Percentiles rank a stretch among this genome's conserved stretches.
Evolutionary conservation across 2,888 invertebrate species (phyloP).

Genomic region (Scrobipalpa costella): DNA sequence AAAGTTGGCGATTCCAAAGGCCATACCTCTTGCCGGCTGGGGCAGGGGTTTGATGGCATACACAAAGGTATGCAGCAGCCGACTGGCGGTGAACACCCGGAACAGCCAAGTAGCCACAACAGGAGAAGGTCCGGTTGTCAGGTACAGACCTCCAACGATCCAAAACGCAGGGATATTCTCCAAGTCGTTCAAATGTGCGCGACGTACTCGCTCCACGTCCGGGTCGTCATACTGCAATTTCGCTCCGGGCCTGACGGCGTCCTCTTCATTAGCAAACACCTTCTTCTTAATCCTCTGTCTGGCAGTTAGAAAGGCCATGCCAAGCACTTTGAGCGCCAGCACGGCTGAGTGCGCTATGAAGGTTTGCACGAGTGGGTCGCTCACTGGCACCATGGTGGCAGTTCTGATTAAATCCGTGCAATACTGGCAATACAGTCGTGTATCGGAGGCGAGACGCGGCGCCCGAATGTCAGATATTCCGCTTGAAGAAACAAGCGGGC

Average conservation of each 20-base stretch:
- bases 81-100: slow-evolving; percentile 76
- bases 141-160: slow-evolving; percentile 81
- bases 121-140: slow-evolving; percentile 78
- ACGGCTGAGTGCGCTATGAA: slow-evolving; percentile 35
- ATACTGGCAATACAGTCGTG: not conserved
- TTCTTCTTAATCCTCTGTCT: slow-evolving; percentile 30
- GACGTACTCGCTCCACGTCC: slow-evolving; percentile 59
- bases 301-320: slow-evolving; percentile 31
- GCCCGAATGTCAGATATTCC: slow-evolving; percentile 10
- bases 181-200: slow-evolving; percentile 86
- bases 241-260: slow-evolving; percentile 25
- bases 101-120: slow-evolving; percentile 62
- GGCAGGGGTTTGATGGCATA: slow-evolving; percentile 83
- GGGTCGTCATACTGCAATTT: slow-evolving; percentile 61
- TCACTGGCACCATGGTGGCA: slow-evolving; percentile 30
- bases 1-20: slow-evolving; percentile 49
- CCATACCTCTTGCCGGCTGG: slow-evolving; percentile 73
- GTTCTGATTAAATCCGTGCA: not conserved
- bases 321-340: slow-evolving; percentile 34
- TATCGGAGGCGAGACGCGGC: slow-evolving; percentile 3
- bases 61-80: slow-evolving; percentile 83
- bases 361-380: slow-evolving; percentile 25
- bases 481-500: not conserved
- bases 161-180: slow-evolving; percentile 86
- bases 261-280: slow-evolving; percentile 37